A percentile compares a stretch with the other conserved stretches of the same genome.
These are phyloP conservation scores for Vanessa tameamea DNA, from an alignment of 1,140 invertebrate genomes.

Conservation along the genomic window DNA sequence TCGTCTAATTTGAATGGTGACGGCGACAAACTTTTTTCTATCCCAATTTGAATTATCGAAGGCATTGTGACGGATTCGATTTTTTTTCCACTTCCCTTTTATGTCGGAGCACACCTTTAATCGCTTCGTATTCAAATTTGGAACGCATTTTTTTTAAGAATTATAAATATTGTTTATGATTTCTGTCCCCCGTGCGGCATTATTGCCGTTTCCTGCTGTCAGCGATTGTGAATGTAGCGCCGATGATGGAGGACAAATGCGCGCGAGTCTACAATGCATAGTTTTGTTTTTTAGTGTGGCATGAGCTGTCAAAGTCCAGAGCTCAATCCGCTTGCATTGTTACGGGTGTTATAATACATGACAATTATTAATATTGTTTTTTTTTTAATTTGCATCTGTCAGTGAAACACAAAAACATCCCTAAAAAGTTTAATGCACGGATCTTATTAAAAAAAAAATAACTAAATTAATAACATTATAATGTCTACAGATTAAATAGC, in stretches of 20 bases:
- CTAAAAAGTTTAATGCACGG: background rate
- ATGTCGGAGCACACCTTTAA: conserved; percentile 55
- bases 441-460: background rate
- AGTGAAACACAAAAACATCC: background rate
- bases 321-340: conserved; percentile 40
- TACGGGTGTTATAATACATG: conserved; percentile 25
- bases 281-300: conserved; percentile 41
- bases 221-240: conserved; percentile 65
- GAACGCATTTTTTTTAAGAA: conserved; percentile 58
- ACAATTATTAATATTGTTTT: conserved; percentile 17
- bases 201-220: conserved; percentile 73
- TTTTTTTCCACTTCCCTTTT: conserved; percentile 55
- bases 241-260: conserved; percentile 61
- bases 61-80: conserved; percentile 56
- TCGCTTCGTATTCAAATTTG: conserved; percentile 68
- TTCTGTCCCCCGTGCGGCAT: conserved; percentile 56
- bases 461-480: conserved; percentile 2
- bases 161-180: conserved; percentile 74
- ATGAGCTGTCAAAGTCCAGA: conserved; percentile 44
- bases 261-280: conserved; percentile 42
- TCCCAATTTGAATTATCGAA: conserved; percentile 63
- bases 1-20: conserved; percentile 68
- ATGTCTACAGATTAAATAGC: conserved; percentile 1
- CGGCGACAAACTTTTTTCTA: conserved; percentile 59
- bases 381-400: conserved; percentile 16